Evolutionary conservation across 2,888 invertebrate genomes (phyloP), one percentile per base, ranked within the genome.

Genomic region (Leptopilina myrica): DNA sequence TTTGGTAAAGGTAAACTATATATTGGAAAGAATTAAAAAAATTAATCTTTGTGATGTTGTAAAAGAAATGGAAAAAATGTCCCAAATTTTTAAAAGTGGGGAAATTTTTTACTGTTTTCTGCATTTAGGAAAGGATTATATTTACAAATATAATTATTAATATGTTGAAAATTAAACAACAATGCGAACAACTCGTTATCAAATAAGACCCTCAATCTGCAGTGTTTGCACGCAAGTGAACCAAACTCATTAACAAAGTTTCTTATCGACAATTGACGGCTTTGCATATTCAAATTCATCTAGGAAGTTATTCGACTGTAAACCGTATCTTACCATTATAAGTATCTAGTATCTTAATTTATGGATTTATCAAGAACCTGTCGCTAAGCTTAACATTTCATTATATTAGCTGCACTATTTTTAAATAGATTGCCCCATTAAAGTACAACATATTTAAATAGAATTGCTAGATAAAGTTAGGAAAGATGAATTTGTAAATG

Each of bases 261-360:
- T 62, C 62, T n/a, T 62, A 62, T 62, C 15, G 62, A 62, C 62
- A 62, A 62, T 15, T 62, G 62, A 46, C 20, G 9, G 46, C 46
- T 69, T 53, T 69, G 26, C 26, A 26, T 53, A 69, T 26, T 26
- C 69, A 69, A 69, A 69, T 53, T 69, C 69, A 49, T 69, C 26
- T 26, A 12, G 26, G 15, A 66, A 66, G 43, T 43, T 43, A 66
- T 43, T 62, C 62, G 9, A 62, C 62, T 20, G 15, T 62, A 62
- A 62, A 9, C 62, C 20, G n/a, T 62, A 62, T 62, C 15, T 62
- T 62, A 20, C n/a, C 15, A 62, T 62, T 62, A 62, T 1, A 33
- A 62, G 2, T 59, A 59, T 59, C n/a, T 59, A n/a, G 7, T 7
- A 59, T 15, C 59, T 59, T n/a, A 59, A 59, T 59, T 59, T 15